A percentile compares a stretch with the other conserved stretches of the same genome.
Evolutionary conservation across 2,888 invertebrate genomes (phyloP).

Genomic region (Ophioninae sp.): DNA sequence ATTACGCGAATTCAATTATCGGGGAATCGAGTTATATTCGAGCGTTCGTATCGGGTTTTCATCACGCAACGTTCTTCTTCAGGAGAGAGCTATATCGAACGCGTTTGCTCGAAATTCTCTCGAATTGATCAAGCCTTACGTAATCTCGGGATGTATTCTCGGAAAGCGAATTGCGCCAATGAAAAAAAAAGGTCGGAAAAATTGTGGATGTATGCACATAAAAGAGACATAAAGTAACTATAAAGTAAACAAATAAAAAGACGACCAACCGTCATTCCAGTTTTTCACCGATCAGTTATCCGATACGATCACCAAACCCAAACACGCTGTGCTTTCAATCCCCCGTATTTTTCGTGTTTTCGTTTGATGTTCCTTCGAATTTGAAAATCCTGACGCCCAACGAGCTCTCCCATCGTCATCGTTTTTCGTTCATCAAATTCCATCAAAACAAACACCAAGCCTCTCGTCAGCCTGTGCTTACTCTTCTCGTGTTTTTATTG

Average conservation of each 20-base stretch:
- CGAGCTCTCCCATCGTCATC: conserved; percentile 41
- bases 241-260: too few species aligned
- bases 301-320: conserved; percentile 27
- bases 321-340: conserved; percentile 36
- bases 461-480: background rate
- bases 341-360: conserved; percentile 8
- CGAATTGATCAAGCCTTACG: conserved; percentile 40
- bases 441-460: conserved; percentile 43
- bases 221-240: conserved; percentile 21
- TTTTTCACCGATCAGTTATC: conserved; percentile 26
- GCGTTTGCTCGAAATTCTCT: conserved; percentile 24
- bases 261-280: too few species aligned
- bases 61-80: conserved; percentile 19
- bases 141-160: conserved; percentile 13
- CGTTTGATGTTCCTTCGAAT: conserved; percentile 9
- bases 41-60: conserved; percentile 7
- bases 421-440: conserved; percentile 55
- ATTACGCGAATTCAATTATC: conserved; percentile 56
- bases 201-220: conserved; percentile 1
- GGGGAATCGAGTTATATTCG: conserved; percentile 33
- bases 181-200: conserved; percentile 4
- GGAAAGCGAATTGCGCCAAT: conserved; percentile 11
- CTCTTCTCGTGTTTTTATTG: conserved; percentile 46
- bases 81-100: conserved; percentile 26
- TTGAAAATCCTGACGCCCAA: conserved; percentile 25